phyloP scores from a whole-genome alignment of 1,140 invertebrate genomes.

The Monochamus saltuarius region DNA sequence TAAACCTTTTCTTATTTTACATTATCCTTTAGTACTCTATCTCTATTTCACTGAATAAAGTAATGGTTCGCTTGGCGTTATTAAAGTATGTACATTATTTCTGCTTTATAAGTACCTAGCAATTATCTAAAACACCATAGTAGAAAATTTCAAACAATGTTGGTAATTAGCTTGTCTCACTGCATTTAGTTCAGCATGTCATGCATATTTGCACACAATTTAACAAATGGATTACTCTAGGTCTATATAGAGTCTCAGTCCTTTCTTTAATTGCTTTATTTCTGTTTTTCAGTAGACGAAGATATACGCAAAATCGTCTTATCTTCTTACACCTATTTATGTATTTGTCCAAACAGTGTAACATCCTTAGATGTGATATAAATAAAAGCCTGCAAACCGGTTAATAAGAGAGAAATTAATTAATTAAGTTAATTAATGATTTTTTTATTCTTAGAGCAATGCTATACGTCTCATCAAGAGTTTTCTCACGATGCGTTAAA shows the following conservation, averaged over 20 bases:
- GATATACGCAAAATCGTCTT: no score
- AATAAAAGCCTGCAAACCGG: not conserved
- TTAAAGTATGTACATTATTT: conserved; percentile 11
- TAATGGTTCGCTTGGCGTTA: not conserved
- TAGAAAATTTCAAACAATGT: conserved; percentile 7
- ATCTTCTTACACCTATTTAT: no score
- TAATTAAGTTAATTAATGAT: conserved; percentile 14
- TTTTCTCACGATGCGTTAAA: conserved; percentile 22
- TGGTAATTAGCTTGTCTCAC: conserved; percentile 12
- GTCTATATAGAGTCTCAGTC: no score
- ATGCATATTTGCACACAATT: conserved; percentile 12
- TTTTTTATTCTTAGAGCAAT: conserved; percentile 12
- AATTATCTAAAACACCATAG: conserved; percentile 1
- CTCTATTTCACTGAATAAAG: no score
- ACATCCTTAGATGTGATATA: no score
- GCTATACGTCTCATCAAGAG: conserved; percentile 11
- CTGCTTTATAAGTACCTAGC: not conserved
- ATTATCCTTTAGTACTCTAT: no score
- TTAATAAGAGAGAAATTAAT: not conserved
- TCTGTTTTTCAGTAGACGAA: no score
- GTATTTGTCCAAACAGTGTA: no score
- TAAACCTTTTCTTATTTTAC: no score
- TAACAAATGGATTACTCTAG: not conserved
- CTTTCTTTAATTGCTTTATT: no score
- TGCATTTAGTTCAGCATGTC: conserved; percentile 8